phyloP scores from a whole-genome alignment of 2,888 invertebrate genomes.

The Augiades crinisus region DNA sequence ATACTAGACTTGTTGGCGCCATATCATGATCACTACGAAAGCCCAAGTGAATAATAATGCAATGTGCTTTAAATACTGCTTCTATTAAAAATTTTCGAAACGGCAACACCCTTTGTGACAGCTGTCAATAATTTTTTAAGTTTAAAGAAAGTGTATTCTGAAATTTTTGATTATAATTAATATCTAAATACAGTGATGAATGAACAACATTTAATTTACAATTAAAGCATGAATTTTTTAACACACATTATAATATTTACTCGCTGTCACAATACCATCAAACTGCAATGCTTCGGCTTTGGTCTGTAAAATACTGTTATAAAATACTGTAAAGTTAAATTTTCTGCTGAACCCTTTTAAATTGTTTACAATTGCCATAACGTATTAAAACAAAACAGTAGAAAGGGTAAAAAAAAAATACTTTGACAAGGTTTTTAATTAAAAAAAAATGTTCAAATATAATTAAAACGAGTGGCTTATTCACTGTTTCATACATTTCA shows the following conservation, averaged over 20 bases:
- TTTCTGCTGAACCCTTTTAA: too few species aligned
- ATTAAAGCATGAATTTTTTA: slow-evolving; percentile 6
- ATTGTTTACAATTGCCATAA: too few species aligned
- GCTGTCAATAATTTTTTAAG: slow-evolving; percentile 10
- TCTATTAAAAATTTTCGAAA: slow-evolving; percentile 16
- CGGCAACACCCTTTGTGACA: slow-evolving; percentile 17
- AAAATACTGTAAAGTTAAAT: too few species aligned
- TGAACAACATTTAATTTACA: slow-evolving; percentile 5
- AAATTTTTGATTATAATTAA: neutral
- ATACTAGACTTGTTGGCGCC: slow-evolving; percentile 47
- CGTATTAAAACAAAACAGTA: too few species aligned
- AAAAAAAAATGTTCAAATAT: too few species aligned
- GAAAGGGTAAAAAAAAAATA: too few species aligned
- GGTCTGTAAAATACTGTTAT: neutral
- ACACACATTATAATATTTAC: neutral
- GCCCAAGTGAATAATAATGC: slow-evolving; percentile 34
- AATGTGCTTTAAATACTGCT: slow-evolving; percentile 29
- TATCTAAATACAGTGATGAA: neutral
- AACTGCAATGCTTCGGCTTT: neutral
- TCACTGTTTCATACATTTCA: too few species aligned
- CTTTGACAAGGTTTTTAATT: too few species aligned
- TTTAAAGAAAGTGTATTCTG: neutral
- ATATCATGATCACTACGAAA: slow-evolving; percentile 35
- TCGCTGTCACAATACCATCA: slow-evolving; percentile 19
- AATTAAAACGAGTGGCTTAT: too few species aligned